phyloP scores from a whole-genome alignment of 2,113 vertebrate genomes.

The Siniperca chuatsi region DNA sequence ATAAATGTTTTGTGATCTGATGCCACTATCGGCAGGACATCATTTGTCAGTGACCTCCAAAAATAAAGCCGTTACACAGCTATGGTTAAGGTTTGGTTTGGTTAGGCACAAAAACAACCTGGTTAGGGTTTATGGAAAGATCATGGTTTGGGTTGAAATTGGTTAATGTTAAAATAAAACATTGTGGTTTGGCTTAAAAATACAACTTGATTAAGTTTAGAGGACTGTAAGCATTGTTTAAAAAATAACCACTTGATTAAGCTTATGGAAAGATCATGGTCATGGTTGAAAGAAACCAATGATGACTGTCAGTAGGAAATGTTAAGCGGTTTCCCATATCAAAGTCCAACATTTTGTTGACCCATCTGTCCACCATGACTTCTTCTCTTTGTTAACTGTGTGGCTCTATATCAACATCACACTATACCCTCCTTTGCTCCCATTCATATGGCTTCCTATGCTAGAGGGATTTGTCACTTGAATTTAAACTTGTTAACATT shows the following conservation, averaged over 20 bases:
- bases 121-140: neutral
- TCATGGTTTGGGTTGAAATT: no score
- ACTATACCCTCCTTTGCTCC: neutral
- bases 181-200: no score
- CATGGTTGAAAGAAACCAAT: neutral
- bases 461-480: conserved; percentile 8
- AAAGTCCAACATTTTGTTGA: neutral
- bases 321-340: neutral
- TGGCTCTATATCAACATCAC: conserved; percentile 1
- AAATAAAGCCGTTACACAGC: neutral
- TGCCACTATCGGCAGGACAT: neutral
- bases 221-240: no score
- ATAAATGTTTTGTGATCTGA: neutral
- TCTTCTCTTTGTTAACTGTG: neutral
- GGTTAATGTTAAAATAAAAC: no score
- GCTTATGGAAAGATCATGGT: neutral
- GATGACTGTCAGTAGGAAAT: neutral
- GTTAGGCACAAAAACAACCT: neutral
- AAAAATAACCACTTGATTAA: no score
- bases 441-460: neutral
- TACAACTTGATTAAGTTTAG: no score
- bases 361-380: neutral
- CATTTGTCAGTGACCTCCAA: neutral
- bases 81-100: neutral
- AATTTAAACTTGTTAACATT: neutral